Evolutionary conservation across 2,113 vertebrate genomes (phyloP).

Genomic region (Balaeniceps rex): DNA sequence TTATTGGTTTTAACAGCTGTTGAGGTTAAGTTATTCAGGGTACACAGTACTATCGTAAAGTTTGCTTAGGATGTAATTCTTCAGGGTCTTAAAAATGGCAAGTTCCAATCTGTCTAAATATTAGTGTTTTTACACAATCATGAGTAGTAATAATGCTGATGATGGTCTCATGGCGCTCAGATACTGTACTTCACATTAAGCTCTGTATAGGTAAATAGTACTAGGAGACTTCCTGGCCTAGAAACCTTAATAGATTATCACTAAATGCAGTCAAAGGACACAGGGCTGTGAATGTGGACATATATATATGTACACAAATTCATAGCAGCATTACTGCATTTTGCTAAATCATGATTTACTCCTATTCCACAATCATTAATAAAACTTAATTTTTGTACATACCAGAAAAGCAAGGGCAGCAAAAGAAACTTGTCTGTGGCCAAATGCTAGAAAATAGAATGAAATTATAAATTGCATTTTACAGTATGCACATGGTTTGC

Average conservation of each 20-base stretch:
- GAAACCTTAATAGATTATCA: background rate
- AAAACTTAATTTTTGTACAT: constrained; percentile 43
- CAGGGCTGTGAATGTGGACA: background rate
- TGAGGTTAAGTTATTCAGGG: background rate
- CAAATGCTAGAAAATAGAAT: constrained; percentile 73
- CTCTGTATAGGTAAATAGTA: background rate
- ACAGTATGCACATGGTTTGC: background rate
- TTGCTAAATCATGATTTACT: background rate
- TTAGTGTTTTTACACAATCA: background rate
- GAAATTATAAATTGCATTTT: constrained; percentile 32
- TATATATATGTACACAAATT: background rate
- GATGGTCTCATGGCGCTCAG: background rate
- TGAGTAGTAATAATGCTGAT: background rate
- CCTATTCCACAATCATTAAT: background rate
- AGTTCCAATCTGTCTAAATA: background rate
- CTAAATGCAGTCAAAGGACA: background rate
- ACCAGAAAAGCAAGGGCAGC: constrained; percentile 78
- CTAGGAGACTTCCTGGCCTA: background rate
- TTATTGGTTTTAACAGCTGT: background rate
- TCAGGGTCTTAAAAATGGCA: background rate
- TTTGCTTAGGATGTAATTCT: background rate
- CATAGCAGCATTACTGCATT: background rate
- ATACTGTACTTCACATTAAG: background rate
- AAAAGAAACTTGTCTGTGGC: constrained; percentile 72
- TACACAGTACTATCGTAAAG: background rate